Evolutionary conservation across 2,797 vertebrate genomes (phyloP), one percentile per base, ranked within the genome.

Genomic region (Pteronotus mesoamericanus): DNA sequence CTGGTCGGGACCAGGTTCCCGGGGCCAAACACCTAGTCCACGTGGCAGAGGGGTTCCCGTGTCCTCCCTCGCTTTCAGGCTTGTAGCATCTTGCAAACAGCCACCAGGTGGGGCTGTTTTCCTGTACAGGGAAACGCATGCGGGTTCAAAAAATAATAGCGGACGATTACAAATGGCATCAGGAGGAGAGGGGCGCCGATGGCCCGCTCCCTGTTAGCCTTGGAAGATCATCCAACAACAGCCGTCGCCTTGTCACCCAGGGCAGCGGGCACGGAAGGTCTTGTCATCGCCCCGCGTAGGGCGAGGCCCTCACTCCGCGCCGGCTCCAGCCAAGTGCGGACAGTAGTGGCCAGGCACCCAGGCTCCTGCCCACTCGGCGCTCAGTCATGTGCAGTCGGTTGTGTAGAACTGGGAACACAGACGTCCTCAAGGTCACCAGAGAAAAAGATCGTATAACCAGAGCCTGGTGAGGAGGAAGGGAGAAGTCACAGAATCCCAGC

Each of bases 41-140:
- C 4, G 1, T 29, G 7, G 48, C 9, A 37, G 34, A 14, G 59
- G 21, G 68, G 2, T 37, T 42, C 5, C 0, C 1, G 0, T 10
- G 14, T 77, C 51, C 34, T 74, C 48, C 0, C 4, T 0, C n/a
- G 59, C 21, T 6, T 21, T 69, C 42, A 18, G 37, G 39, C 64
- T 37, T 57, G 44, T 42, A 32, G 22, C 48, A 12, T 92, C 55
- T 32, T 64, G 15, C n/a, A 64, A 39, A 66, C 48, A 34, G 72
- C 89, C 95, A 86, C 46, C 89, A 86, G 94, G 46, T 89, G 89
- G 89, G 19, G 89, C 19, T 96, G 24, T 95, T 83, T 74, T 66
- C 77, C 68, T 85, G 12, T 1, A 2, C n/a, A 22, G 84, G 85
- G 51, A 55, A 9, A 21, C 16, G n/a, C 51, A 22, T 4, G 1